Evolutionary conservation across 2,113 vertebrate species (phyloP).

Genomic region (Melanostigma gelatinosum): DNA sequence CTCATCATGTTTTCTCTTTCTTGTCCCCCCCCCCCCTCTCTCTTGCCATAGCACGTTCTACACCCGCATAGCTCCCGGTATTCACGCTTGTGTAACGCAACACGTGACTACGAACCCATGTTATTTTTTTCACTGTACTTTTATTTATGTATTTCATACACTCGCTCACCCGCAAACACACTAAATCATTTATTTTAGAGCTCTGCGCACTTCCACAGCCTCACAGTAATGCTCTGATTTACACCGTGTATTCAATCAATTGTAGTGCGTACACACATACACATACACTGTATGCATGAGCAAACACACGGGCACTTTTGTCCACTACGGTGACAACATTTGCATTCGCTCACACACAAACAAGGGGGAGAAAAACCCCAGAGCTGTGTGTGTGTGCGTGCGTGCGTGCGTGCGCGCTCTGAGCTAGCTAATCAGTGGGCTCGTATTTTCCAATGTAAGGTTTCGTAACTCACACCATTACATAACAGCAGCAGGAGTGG

Average conservation of each 20-base stretch:
- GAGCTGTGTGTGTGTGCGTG: conserved; percentile 39
- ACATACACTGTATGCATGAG: conserved; percentile 17
- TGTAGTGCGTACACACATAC: neutral
- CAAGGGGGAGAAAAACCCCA: conserved; percentile 20
- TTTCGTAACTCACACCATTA: conserved; percentile 80
- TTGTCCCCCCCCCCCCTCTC: neutral
- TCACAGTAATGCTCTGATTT: conserved; percentile 26
- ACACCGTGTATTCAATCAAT: conserved; percentile 25
- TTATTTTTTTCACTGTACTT: conserved; percentile 5
- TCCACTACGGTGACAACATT: conserved; percentile 20
- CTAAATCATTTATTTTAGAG: conserved; percentile 56
- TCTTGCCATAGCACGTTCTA: conserved; percentile 8
- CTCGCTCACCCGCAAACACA: conserved; percentile 31
- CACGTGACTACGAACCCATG: conserved; percentile 2
- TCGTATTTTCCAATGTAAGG: conserved; percentile 76
- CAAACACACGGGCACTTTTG: conserved; percentile 16
- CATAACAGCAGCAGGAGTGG: conserved; percentile 72
- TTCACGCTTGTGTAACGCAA: neutral
- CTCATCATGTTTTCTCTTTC: neutral
- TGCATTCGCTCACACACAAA: conserved; percentile 30
- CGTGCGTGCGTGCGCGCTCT: conserved; percentile 35
- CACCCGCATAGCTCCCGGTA: conserved; percentile 3
- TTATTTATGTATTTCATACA: conserved; percentile 33
- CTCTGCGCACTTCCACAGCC: conserved; percentile 17
- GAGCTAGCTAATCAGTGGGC: conserved; percentile 58